Conservation (phyloP, 2,888 invertebrate genomes). For the Leptinotarsa haldemani region DNA sequence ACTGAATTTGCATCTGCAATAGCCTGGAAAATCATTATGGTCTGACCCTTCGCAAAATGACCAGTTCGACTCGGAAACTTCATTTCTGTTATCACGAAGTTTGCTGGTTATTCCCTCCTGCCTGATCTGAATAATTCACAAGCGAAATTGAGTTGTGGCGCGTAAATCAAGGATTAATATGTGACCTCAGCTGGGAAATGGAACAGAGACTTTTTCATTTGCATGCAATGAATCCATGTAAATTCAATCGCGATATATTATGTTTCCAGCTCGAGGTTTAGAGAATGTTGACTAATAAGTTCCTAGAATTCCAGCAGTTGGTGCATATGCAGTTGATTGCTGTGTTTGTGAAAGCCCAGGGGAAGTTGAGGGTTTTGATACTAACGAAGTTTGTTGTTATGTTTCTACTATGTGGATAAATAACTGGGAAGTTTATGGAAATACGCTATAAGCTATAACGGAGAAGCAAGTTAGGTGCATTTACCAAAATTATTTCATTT, state of each 20-base stretch:
- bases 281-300: background rate
- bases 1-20: too few species aligned
- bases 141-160: background rate
- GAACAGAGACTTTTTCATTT: conserved; percentile 9
- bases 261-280: background rate
- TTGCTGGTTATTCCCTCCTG: background rate
- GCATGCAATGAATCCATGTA: conserved; percentile 8
- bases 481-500: too few species aligned
- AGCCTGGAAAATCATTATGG: too few species aligned
- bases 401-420: too few species aligned
- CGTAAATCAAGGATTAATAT: background rate
- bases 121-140: conserved; percentile 2
- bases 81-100: background rate
- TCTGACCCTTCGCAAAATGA: background rate
- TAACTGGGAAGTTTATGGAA: too few species aligned
- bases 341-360: too few species aligned
- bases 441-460: too few species aligned
- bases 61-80: background rate
- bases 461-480: too few species aligned
- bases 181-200: background rate
- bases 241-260: background rate
- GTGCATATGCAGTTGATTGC: too few species aligned
- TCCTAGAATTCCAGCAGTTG: background rate
- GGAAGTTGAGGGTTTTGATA: too few species aligned
- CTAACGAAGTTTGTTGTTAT: too few species aligned